phyloP scores from a whole-genome alignment of 2,113 vertebrate genomes.

The Tachysurus fulvidraco region DNA sequence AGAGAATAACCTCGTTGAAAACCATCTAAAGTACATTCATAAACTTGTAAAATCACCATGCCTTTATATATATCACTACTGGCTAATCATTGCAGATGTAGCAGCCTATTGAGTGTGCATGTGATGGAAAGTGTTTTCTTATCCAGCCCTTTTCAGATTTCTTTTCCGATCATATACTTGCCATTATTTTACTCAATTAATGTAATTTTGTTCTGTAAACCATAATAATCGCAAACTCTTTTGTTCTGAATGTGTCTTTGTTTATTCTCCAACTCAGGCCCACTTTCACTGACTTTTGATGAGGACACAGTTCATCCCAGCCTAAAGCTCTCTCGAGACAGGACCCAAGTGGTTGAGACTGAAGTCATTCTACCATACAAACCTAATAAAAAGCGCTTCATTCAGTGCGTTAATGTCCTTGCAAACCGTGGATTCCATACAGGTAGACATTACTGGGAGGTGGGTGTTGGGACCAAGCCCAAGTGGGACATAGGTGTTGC shows the following conservation, averaged over 20 bases:
- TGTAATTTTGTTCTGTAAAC: background rate
- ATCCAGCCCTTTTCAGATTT: background rate
- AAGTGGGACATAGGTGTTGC: constrained; percentile 88
- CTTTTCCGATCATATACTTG: too few species aligned
- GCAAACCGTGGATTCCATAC: constrained; percentile 69
- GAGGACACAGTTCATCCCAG: constrained; percentile 80
- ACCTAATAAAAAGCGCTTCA: constrained; percentile 72
- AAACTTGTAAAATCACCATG: background rate
- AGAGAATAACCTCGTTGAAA: too few species aligned
- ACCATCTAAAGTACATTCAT: background rate
- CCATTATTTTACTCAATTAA: background rate
- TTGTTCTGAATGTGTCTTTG: background rate
- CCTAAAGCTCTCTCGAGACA: constrained; percentile 76
- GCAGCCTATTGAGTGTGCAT: background rate
- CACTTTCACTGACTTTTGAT: constrained; percentile 76
- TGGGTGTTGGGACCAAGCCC: constrained; percentile 78
- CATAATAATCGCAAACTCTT: background rate
- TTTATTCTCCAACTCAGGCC: constrained; percentile 65
- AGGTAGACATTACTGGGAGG: constrained; percentile 85
- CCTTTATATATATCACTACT: background rate
- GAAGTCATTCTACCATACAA: constrained; percentile 34
- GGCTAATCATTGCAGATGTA: background rate
- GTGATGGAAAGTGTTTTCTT: background rate
- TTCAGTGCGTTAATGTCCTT: constrained; percentile 81
- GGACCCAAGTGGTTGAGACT: constrained; percentile 74